These are phyloP conservation scores for Amiota communis DNA, from an alignment of 2,888 invertebrate species.

Conservation along the genomic window DNA sequence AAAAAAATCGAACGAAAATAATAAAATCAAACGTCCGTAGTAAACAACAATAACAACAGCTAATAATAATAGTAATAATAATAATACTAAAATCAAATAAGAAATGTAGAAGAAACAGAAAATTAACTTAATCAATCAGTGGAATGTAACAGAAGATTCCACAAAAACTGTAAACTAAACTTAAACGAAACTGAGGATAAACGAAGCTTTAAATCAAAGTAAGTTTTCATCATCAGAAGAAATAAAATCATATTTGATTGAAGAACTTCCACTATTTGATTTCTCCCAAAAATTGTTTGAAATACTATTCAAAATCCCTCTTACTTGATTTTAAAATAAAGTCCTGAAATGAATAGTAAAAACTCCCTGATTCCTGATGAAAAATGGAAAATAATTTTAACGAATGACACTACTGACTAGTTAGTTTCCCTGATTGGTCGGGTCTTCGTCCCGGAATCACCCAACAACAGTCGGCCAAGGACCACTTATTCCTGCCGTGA, in stretches of 20 bases:
- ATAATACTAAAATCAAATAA: constrained; percentile 23
- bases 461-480: too few species aligned
- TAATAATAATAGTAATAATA: constrained; percentile 12
- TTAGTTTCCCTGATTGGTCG: too few species aligned
- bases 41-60: not conserved
- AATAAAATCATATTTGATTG: not conserved
- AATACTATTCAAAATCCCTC: not conserved
- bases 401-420: too few species aligned
- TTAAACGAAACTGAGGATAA: constrained; percentile 10
- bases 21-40: constrained; percentile 30
- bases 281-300: not conserved
- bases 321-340: too few species aligned
- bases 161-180: not conserved
- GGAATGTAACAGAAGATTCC: not conserved
- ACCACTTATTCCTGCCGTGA: too few species aligned
- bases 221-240: not conserved
- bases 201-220: constrained; percentile 9
- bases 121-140: not conserved
- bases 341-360: too few species aligned
- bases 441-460: too few species aligned
- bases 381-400: too few species aligned
- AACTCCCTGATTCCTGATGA: too few species aligned
- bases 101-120: not conserved
- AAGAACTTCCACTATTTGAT: not conserved
- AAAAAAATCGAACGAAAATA: constrained; percentile 28